Evolutionary conservation across 2,113 vertebrate species (phyloP), one percentile per base, ranked within the genome.

Genomic region (Oxygymnocypris stewartii): DNA sequence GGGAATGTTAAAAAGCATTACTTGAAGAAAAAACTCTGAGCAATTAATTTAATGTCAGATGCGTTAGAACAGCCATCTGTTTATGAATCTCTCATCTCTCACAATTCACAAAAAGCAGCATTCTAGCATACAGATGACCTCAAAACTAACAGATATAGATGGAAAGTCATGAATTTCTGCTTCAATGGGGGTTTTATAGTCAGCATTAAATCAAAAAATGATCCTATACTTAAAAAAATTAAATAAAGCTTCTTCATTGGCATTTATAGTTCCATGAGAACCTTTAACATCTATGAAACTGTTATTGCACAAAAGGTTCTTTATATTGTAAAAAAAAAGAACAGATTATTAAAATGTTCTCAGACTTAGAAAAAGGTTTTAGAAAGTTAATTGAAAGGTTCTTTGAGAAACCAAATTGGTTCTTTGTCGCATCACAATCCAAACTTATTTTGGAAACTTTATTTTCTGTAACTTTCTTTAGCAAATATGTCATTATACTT

Each of bases 31-130:
- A 47, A 47, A 25, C 23, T 37, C 31, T 18, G 18, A 40, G 35
- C 73, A 75, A 75, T 75, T 75, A 44, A 75, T 75, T 75, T 75
- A 75, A 75, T 75, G 73, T 47, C 73, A 76, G 42, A 76, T 28
- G n/a, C 42, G 13, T 25, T 16, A 47, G 12, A 76, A 76, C 40
- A 47, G 6, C 42, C 73, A 49, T 76, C 73, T 76, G 73, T 76
- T 76, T 49, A 49, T 73, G 42, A 76, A 49, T 76, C 23, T 47
- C 42, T 76, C 42, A 76, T 25, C 42, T 75, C 73, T 25, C 23
- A 76, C 73, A 76, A 76, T 28, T 76, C 73, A 76, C 42, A 76
- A 76, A 76, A 42, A 73, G 4, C 12, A 76, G 42, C 1, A 47
- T 28, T 14, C 42, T 75, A 75, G 42, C 20, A 74, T 74, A 74